Conservation (phyloP, 2,888 invertebrate species). For the Drosophila acutilabella region DNA sequence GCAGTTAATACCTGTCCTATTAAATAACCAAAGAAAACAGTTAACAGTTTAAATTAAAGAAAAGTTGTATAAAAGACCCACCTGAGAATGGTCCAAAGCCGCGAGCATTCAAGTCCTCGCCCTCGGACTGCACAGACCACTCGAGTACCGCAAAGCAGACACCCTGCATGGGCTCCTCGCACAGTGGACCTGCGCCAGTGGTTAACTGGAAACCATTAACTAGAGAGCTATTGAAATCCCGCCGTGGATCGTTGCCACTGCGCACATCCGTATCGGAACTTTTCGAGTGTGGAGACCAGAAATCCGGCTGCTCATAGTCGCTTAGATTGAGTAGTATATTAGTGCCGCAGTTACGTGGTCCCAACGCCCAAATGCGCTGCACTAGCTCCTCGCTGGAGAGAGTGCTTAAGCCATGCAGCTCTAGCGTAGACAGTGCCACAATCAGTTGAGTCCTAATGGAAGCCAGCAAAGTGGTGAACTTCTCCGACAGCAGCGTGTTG, state of each 20-base stretch:
- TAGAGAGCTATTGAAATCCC: slow-evolving; percentile 91
- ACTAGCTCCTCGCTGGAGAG: slow-evolving; percentile 85
- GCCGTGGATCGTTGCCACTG: slow-evolving; percentile 85
- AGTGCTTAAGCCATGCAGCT: slow-evolving; percentile 85
- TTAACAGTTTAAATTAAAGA: background rate
- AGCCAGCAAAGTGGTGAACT: slow-evolving; percentile 65
- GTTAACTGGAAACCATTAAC: slow-evolving; percentile 95
- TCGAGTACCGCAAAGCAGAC: slow-evolving; percentile 95
- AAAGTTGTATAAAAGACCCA: slow-evolving; percentile 60
- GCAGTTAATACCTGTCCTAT: slow-evolving; percentile 96
- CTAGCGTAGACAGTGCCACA: slow-evolving; percentile 87
- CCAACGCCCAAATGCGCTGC: slow-evolving; percentile 95
- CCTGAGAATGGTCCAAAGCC: slow-evolving; percentile 86
- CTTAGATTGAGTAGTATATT: slow-evolving; percentile 95
- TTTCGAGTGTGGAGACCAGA: slow-evolving; percentile 85
- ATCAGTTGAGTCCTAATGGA: slow-evolving; percentile 87
- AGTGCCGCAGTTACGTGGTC: slow-evolving; percentile 94
- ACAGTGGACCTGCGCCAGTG: slow-evolving; percentile 95
- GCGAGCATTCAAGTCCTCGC: slow-evolving; percentile 83
- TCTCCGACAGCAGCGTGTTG: slow-evolving; percentile 77
- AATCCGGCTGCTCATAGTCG: slow-evolving; percentile 87
- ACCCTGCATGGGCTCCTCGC: slow-evolving; percentile 98
- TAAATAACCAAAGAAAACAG: background rate
- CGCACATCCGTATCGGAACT: slow-evolving; percentile 73
- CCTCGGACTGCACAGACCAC: slow-evolving; percentile 88